Conservation (phyloP, 2,797 vertebrate species). For the Petrocephalus sullivani region DNA sequence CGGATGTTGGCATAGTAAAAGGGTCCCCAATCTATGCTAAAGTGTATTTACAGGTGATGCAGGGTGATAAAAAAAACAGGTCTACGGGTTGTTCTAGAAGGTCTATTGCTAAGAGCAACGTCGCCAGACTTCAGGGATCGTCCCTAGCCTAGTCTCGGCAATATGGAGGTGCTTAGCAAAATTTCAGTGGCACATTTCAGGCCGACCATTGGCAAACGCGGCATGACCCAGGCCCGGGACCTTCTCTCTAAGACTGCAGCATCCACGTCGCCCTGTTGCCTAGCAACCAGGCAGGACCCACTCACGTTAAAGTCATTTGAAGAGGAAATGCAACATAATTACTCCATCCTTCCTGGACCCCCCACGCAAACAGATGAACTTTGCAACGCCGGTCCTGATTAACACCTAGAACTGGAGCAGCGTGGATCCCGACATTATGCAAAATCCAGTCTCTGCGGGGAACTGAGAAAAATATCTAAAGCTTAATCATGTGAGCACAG, state of each 20-base stretch:
- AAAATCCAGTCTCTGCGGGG: background rate
- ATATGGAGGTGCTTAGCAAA: background rate
- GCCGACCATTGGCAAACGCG: background rate
- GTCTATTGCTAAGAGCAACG: background rate
- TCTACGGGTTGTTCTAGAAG: background rate
- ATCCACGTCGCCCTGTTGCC: slow-evolving; percentile 37
- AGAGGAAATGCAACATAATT: slow-evolving; percentile 33
- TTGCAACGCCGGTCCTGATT: background rate
- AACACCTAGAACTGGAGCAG: background rate
- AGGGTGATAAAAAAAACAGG: background rate
- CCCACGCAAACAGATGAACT: background rate
- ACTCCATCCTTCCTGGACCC: slow-evolving; percentile 24
- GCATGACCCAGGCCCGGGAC: slow-evolving; percentile 14
- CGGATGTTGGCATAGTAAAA: background rate
- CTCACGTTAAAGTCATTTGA: slow-evolving; percentile 36
- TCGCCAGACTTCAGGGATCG: background rate
- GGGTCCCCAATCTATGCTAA: background rate
- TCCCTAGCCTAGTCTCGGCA: background rate
- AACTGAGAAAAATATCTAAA: background rate
- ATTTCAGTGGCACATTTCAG: background rate
- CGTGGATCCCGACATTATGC: background rate
- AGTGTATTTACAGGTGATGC: background rate
- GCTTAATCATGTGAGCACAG: background rate
- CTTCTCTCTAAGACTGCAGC: slow-evolving; percentile 13
- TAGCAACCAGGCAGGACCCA: slow-evolving; percentile 40